Conservation (phyloP, 1,140 invertebrate genomes). For the Neodiprion pinetum region DNA sequence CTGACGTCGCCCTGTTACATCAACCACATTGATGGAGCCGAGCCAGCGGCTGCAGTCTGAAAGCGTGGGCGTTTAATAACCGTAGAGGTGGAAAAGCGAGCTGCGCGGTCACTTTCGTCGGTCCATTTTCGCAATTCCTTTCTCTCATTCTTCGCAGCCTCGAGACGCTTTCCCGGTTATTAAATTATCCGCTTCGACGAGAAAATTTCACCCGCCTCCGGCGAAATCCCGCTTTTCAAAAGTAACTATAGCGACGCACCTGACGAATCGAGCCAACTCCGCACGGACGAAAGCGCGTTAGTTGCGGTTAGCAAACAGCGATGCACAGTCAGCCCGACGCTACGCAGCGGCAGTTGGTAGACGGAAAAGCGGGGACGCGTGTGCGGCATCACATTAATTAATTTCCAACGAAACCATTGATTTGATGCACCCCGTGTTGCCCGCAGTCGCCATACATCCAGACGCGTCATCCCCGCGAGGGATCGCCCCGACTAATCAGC, state of each 20-base stretch:
- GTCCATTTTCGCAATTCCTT: not conserved
- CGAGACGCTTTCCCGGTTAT: too few species aligned
- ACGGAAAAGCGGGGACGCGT: not conserved
- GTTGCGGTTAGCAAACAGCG: too few species aligned
- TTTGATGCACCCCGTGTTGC: not conserved
- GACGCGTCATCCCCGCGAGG: not conserved
- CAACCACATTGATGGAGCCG: not conserved
- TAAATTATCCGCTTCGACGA: too few species aligned
- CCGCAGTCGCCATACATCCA: not conserved
- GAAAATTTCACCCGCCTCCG: too few species aligned
- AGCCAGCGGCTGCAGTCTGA: not conserved
- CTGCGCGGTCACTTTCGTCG: not conserved
- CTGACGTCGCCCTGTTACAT: not conserved
- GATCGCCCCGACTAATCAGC: conserved; percentile 10
- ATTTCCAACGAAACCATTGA: conserved; percentile 14
- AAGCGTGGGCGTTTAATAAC: too few species aligned
- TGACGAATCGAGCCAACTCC: not conserved
- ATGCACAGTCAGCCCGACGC: not conserved
- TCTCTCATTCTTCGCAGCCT: not conserved
- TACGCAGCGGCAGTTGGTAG: not conserved
- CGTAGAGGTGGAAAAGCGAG: too few species aligned
- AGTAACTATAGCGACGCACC: too few species aligned
- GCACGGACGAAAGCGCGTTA: too few species aligned
- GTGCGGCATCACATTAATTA: conserved; percentile 12
- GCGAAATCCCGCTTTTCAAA: too few species aligned